Evolutionary conservation across 2,797 vertebrate genomes (phyloP).

Genomic region (Takifugu rubripes): DNA sequence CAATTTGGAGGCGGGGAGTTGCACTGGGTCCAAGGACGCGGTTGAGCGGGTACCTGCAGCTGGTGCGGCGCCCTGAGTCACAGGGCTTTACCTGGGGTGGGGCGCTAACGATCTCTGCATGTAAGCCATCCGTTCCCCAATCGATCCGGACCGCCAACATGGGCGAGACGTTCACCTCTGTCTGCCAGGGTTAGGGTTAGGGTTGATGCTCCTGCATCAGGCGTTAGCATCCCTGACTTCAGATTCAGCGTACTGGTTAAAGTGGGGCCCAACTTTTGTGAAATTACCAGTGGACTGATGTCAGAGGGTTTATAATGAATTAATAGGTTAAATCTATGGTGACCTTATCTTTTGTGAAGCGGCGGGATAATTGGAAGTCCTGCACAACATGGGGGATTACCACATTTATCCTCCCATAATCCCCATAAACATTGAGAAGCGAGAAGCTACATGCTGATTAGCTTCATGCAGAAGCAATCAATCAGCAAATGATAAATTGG

Average conservation of each 20-base stretch:
- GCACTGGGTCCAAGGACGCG: conserved; percentile 21
- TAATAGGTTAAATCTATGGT: conserved; percentile 71
- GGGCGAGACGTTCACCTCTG: conserved; percentile 80
- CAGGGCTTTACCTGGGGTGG: conserved; percentile 43
- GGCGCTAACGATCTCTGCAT: conserved; percentile 71
- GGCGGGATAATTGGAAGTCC: conserved; percentile 71
- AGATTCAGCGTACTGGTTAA: conserved; percentile 2
- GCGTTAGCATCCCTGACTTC: conserved; percentile 24
- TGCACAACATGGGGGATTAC: conserved; percentile 69
- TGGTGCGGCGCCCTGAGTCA: conserved; percentile 39
- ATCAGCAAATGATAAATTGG: conserved; percentile 68
- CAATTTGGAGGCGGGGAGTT: background rate
- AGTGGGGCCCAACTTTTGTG: conserved; percentile 46
- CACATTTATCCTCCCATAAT: conserved; percentile 75
- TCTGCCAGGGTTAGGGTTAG: conserved; percentile 23
- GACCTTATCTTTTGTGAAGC: conserved; percentile 70
- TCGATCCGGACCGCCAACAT: conserved; percentile 80
- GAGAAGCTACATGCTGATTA: conserved; percentile 73
- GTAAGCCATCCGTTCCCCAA: conserved; percentile 77
- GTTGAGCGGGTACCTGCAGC: conserved; percentile 44
- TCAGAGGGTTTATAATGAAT: conserved; percentile 62
- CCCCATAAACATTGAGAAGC: conserved; percentile 76
- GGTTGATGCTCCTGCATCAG: too few species aligned
- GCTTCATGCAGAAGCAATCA: conserved; percentile 71
- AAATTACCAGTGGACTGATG: conserved; percentile 52